Evolutionary conservation across 92 coral and sea anemone genomes (phyloP), one percentile per base, ranked within the genome.

Genomic region (Umimayanthus chanpuru): DNA sequence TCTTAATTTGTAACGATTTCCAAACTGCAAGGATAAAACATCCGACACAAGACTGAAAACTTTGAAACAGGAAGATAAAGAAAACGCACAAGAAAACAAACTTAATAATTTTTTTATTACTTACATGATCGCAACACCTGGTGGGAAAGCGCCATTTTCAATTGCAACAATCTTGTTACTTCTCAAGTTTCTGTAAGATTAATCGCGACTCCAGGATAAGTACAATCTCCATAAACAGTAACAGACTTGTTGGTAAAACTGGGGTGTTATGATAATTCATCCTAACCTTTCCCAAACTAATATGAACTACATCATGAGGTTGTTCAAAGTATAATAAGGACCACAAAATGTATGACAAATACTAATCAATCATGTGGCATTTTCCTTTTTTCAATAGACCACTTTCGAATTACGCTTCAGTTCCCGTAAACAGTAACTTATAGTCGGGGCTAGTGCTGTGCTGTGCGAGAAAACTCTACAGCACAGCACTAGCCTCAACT

Each of bases 121-220:
- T 96, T 85, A 96, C 99, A 96, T 90, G 16, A 61, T 66, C 28
- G 9, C 14, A 36, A 96, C 77, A 30, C n/a, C 65, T 38, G 71
- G 40, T 44, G 99, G 99, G 87, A 95, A 96, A 26, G 96, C 91
- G 23, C 96, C 99, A 82, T 95, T 94, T 81, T 96, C 99, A 25
- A 92, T 92, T 56, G 96, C 96, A 73, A 96, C 92, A 38, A 96
- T 96, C 18, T 84, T 49, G 81, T 96, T 96, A 23, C 23, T 26
- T 5, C 44, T 36, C 25, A 96, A 65, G 44, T 89, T 36, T 32
- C 97, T 94, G 82, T 55, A 67, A 85, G 39, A 43, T 39, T 67
- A 29, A 47, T 26, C 44, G 67, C 26, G 9, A 29, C 11, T 11
- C n/a, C 26, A 32, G 58, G 58, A 3, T 23, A 39, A 20, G 56